Base-by-base conservation (phyloP, 2,888 invertebrate species). In the Boloria selene region DNA sequence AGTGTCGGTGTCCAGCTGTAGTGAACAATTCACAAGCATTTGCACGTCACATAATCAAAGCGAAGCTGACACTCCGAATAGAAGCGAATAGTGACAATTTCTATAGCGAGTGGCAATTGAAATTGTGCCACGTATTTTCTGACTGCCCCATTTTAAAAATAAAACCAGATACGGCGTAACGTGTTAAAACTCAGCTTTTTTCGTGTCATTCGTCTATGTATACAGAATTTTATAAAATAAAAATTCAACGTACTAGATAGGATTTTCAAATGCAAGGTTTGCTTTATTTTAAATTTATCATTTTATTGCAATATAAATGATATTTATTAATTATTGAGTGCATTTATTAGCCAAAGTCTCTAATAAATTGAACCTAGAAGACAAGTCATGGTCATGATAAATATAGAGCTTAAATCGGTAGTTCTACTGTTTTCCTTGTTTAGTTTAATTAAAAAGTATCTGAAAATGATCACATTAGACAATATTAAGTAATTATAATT, bases 41-140 rank as follows among this genome's bases (percentile, higher is more conserved):
- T 65, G 54, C 62, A 65, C 69, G 64, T 70, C 70, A 67, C 64
- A 69, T 67, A 69, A 70, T 70, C 65, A 70, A 69, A 69, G 70
- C 70, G 63, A 67, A 45, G 56, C 64, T 65, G 69, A 69, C 70
- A 69, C 65, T 65, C 50, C 63, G 69, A 69, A 70, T 70, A 63
- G 69, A 70, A 45, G 64, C 60, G 67, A 59, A 64, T 54, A 67
- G 53, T 67, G 38, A 70, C 64, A 70, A 67, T 69, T 68, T 68
- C 67, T 69, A 65, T 56, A 62, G 62, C 67, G 67, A 64, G 60
- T 63, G 64, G 38, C 67, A 65, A 70, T 70, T 67, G 69, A 70
- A 69, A 70, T 67, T 63, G 67, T 63, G 58, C 53, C 55, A 61
- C 59, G 64, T 62, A 60, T 61, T 67, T 69, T 69, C 47, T 50